Conservation (phyloP, 1,140 invertebrate species). For the Formica selysi region DNA sequence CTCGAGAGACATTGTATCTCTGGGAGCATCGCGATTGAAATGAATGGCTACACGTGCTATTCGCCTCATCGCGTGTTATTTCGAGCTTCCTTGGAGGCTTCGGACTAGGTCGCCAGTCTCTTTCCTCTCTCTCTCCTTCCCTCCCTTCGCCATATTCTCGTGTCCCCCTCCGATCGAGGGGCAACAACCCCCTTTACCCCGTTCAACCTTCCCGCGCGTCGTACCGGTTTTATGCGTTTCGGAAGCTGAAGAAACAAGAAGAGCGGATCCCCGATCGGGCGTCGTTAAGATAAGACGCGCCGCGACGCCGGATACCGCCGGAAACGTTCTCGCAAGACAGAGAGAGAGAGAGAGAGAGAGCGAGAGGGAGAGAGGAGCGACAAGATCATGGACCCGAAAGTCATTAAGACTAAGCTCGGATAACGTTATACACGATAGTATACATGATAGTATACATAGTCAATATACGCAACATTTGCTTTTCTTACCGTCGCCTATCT, state of each 20-base stretch:
- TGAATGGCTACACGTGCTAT: constrained; percentile 74
- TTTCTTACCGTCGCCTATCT: constrained; percentile 18
- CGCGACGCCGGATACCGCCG: constrained; percentile 44
- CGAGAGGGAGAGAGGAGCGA: constrained; percentile 20
- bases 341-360: background rate
- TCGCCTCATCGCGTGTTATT: constrained; percentile 71
- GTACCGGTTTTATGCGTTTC: constrained; percentile 78
- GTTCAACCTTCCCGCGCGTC: constrained; percentile 8
- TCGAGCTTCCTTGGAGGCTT: constrained; percentile 68
- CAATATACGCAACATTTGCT: constrained; percentile 12
- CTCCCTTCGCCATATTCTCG: background rate
- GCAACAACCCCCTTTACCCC: constrained; percentile 41
- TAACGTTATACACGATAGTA: constrained; percentile 23
- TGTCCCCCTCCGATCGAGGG: constrained; percentile 52
- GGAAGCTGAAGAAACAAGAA: constrained; percentile 82
- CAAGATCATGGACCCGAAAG: constrained; percentile 68
- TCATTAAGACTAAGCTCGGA: constrained; percentile 74
- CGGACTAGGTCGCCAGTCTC: constrained; percentile 61
- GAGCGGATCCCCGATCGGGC: constrained; percentile 58
- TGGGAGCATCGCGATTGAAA: constrained; percentile 69
- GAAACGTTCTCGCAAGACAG: constrained; percentile 17
- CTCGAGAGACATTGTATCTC: constrained; percentile 73
- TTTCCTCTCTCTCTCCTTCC: constrained; percentile 8
- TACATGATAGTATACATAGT: constrained; percentile 8
- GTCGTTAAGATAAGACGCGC: constrained; percentile 77